Conservation (phyloP, 2,113 vertebrate species). For the Turnix velox region DNA sequence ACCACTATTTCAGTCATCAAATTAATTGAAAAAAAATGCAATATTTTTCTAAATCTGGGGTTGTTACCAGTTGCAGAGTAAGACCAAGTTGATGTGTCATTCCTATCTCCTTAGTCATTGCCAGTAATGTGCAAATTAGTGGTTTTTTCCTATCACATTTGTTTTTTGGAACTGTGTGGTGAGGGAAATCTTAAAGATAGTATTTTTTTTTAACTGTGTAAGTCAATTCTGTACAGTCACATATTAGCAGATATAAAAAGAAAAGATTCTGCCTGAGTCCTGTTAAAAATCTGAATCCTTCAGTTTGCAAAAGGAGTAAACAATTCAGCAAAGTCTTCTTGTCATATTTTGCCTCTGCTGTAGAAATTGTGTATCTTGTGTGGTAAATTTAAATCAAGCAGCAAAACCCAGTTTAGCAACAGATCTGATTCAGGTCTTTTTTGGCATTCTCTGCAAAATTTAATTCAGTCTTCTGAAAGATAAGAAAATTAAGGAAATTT, state of each 20-base stretch:
- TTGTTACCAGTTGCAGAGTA: not conserved
- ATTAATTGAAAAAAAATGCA: not conserved
- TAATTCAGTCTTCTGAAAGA: not conserved
- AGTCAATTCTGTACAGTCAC: not conserved
- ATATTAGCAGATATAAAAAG: not conserved
- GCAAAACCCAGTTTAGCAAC: not conserved
- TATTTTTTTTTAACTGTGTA: not conserved
- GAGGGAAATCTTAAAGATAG: not conserved
- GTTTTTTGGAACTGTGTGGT: accelerated
- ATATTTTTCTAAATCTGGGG: not conserved
- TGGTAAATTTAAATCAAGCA: not conserved
- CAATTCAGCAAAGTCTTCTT: not conserved
- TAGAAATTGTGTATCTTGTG: not conserved
- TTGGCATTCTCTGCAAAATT: not conserved
- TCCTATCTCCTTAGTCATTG: not conserved
- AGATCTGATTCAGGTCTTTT: not conserved
- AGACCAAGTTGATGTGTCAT: not conserved
- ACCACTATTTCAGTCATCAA: not conserved
- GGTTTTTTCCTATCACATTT: not conserved
- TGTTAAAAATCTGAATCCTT: not conserved
- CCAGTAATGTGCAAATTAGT: not conserved
- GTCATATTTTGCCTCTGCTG: not conserved
- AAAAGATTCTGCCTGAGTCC: not conserved
- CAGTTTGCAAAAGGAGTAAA: not conserved
- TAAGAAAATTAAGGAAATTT: not conserved